Evolutionary conservation across 30 jellyfish, hydroid and myxozoan genomes (phyloP), one percentile per base, ranked within the genome.

Genomic region (Cassiopea andromeda): DNA sequence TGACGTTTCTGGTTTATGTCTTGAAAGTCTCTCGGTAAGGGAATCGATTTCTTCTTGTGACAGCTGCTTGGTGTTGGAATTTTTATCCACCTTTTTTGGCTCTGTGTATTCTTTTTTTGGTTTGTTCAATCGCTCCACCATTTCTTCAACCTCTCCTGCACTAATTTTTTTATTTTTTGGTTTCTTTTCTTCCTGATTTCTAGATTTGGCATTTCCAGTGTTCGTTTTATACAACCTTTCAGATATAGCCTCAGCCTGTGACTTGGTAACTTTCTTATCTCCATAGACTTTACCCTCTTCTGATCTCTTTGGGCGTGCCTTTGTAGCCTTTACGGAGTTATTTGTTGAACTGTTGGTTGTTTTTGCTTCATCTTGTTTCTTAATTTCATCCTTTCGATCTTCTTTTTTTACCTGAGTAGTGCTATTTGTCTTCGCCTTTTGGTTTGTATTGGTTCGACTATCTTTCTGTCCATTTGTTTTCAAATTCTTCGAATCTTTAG

Each of bases 101-200:
- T 12, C 48, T 4, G 85, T 46, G 19, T 70, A 77, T 16, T 87
- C 78, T 45, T 76, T 87, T 87, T 78, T 69, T 17, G 80, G 60
- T 54, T 87, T 68, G 78, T 78, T 64, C 75, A 87, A 46, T 60
- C 94, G 69, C 10, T 87, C 94, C 10, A 87, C 94, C 8, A 87
- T 87, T 48, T 78, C 75, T 12, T 87, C 94, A 14, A 87, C 86
- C 67, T 77, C 94, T 68, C 78, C 94, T 78, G 79, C 71, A 57
- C 90, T 77, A 69, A 83, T 68, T 49, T 87, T 81, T 43, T 70
- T 78, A 27, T 68, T 60, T 57, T 48, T 46, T 46, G 27, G 67
- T 72, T 59, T 58, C 49, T 68, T 69, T 1, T 48, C 58, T 1
- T 71, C 82, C 1, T 73, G 82, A 15, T 77, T 61, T 27, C 48